Evolutionary conservation across 2,797 vertebrate species (phyloP), one percentile per base, ranked within the genome.

Genomic region (Peromyscus nudipes): DNA sequence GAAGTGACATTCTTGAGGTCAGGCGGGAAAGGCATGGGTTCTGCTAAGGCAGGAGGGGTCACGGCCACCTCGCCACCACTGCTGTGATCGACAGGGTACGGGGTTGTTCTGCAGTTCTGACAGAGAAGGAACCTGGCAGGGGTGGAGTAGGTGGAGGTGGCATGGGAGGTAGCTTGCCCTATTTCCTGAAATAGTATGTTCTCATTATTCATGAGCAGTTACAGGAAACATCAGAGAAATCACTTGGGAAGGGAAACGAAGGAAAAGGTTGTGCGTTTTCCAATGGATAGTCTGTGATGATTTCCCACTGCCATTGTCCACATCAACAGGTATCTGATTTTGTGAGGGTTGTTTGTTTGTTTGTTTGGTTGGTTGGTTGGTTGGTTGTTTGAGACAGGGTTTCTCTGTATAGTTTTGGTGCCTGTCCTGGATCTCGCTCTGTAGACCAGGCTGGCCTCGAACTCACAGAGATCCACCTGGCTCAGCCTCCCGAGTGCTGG

Each of bases 21-120:
- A 99, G 99, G 99, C 99, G 92, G 99, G 97, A 99, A 99, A 98
- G 99, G 99, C 98, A 99, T 99, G 46, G 99, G 99, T 96, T 99
- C 99, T 94, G 9, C 99, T 0, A 99, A 99, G 99, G 99, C 99
- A 69, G 99, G 99, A 95, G 99, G 99, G 96, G 99, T 75, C 49
- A 73, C 4, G 3, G 67, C n/a, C 16, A 60, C 27, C 52, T 69
- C 17, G 23, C 67, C 99, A 98, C 23, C 3, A 14, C 55, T 62
- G 99, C 99, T 10, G 99, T 99, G 75, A 98, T 99, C 4, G 98
- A 99, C 4, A 99, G 99, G 0, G 99, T 99, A 4, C 99, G 99
- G 97, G 97, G 99, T 99, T 0, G 99, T 99, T 95, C 99, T 98
- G 0, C 99, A 99, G 98, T 93, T 2, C 99, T 99, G 87, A 99